Evolutionary conservation across 1,140 invertebrate genomes (phyloP).

Genomic region (Trissolcus basalis): DNA sequence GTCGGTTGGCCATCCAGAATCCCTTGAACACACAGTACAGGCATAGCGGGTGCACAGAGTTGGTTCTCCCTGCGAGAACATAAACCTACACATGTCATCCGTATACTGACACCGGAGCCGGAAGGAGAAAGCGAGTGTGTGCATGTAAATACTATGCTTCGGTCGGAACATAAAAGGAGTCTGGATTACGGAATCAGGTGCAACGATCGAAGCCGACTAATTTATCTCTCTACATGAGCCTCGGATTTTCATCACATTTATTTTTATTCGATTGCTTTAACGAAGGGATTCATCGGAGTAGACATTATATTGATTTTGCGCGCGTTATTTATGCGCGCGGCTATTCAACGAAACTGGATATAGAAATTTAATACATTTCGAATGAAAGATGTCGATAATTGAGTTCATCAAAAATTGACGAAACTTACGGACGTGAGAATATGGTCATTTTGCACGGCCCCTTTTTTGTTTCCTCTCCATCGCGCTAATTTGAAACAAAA

Average conservation of each 20-base stretch:
- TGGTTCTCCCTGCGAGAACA: conserved; percentile 41
- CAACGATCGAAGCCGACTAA: conserved; percentile 39
- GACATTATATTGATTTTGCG: background rate
- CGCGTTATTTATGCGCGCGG: no score
- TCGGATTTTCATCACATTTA: conserved; percentile 41
- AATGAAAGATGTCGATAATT: no score
- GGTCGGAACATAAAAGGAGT: conserved; percentile 23
- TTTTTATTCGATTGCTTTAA: conserved; percentile 44
- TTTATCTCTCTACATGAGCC: conserved; percentile 39
- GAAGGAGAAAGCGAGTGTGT: conserved; percentile 40
- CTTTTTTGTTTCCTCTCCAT: no score
- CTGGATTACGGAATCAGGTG: conserved; percentile 16
- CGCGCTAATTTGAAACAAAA: no score
- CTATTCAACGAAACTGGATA: no score
- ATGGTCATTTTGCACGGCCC: no score
- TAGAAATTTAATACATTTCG: no score
- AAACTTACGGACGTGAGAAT: no score
- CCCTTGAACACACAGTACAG: conserved; percentile 65
- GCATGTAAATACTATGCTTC: conserved; percentile 50
- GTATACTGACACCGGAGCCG: conserved; percentile 44
- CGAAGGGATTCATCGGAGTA: conserved; percentile 36
- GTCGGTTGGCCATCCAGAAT: conserved; percentile 61
- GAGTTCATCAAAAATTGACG: no score
- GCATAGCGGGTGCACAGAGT: conserved; percentile 25
- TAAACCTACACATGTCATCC: conserved; percentile 61